Evolutionary conservation across 2,113 vertebrate species (phyloP), one percentile per base, ranked within the genome.

Genomic region (Verasper variegatus): DNA sequence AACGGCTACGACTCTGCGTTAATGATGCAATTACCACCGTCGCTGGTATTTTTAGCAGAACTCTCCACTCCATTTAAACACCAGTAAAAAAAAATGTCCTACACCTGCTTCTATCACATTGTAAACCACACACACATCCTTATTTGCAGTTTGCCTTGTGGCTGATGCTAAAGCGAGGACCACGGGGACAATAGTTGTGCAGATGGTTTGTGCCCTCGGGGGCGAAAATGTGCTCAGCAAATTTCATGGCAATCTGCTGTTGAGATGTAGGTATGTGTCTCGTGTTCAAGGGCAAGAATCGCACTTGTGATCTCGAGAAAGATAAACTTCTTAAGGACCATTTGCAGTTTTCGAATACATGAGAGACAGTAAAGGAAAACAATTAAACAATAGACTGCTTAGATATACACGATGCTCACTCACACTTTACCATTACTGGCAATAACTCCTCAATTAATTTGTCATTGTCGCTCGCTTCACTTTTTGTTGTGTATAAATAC

Each of bases 161-260:
- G 55, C 49, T 42, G 68, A 67, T 58, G 56, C 68, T 67, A 23
- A 49, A 78, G 62, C 40, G 37, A 26, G 65, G 21, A 80, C 64
- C 68, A 31, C 0, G 9, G 70, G 64, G 72, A 77, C 76, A 71
- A 57, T 51, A n/a, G 63, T 45, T 45, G 67, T 65, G 52, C 63
- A 65, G 70, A 66, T 62, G 58, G 20, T 64, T 74, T 24, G 21
- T 24, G 45, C 71, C 52, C 57, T 26, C 7, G 62, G 71, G 63
- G 65, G 17, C 26, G 15, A 14, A 20, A 68, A 76, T 37, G 27
- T 12, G 23, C 40, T 71, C 65, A 58, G 78, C 71, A 81, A 57
- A 77, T 68, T 56, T 64, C 47, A 51, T 24, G 51, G 59, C 35
- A 76, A 67, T 62, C 74, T 42, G 66, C 62, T 78, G 83, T 78